Conservation (phyloP, 2,888 invertebrate genomes). For the Lordiphosa andalusiaca region DNA sequence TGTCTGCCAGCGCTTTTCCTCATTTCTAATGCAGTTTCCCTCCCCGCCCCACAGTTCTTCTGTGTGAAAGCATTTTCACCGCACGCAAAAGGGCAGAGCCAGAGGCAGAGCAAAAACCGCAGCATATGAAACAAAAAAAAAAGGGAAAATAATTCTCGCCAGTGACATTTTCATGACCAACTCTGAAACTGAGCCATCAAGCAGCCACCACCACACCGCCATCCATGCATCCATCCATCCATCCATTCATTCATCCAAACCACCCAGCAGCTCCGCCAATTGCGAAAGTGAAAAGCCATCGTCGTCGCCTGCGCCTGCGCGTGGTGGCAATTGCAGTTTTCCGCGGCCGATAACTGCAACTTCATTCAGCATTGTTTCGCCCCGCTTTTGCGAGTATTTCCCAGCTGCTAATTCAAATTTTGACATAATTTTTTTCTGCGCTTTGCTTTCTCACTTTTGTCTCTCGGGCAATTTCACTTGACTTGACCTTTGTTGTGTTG, state of each 20-base stretch:
- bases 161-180: constrained; percentile 31
- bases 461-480: constrained; percentile 62
- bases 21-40: constrained; percentile 38
- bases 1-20: constrained; percentile 40
- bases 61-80: constrained; percentile 34
- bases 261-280: constrained; percentile 4
- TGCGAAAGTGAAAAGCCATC: constrained; percentile 68
- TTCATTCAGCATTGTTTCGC: constrained; percentile 26
- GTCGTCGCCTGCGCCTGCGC: background rate
- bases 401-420: constrained; percentile 65
- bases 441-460: constrained; percentile 68
- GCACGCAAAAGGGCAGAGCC: constrained; percentile 32
- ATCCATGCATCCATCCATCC: no score
- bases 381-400: constrained; percentile 23
- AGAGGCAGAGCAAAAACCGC: constrained; percentile 36
- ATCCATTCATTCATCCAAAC: no score
- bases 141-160: constrained; percentile 34
- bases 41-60: constrained; percentile 20
- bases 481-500: constrained; percentile 60
- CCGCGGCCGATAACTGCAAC: constrained; percentile 17
- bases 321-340: constrained; percentile 40
- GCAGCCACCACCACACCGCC: constrained; percentile 5
- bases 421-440: constrained; percentile 66
- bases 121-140: constrained; percentile 30
- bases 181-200: constrained; percentile 26